Percentiles rank a stretch among this genome's conserved stretches.
These are phyloP conservation scores for Chelonus formosanus DNA, from an alignment of 2,888 invertebrate genomes.

Conservation along the genomic window DNA sequence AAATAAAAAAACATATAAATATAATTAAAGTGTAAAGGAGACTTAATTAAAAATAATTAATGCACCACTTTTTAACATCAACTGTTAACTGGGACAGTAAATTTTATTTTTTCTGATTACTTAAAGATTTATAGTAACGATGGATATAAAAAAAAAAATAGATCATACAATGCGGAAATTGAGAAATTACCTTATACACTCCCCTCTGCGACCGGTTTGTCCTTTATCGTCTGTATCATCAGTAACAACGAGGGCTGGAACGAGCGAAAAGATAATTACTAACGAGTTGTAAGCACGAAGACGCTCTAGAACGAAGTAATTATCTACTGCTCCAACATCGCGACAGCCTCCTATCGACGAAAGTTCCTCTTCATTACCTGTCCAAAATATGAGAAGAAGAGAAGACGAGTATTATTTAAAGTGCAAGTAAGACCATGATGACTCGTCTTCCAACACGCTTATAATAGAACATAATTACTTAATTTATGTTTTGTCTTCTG, in stretches of 20 bases:
- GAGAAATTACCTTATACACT: neutral
- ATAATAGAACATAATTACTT: conserved; percentile 56
- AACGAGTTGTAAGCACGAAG: conserved; percentile 4
- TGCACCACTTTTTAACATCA: no score
- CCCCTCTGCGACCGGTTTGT: neutral
- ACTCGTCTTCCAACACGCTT: conserved; percentile 42
- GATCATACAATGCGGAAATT: conserved; percentile 11
- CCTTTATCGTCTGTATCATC: conserved; percentile 11
- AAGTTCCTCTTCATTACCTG: conserved; percentile 23
- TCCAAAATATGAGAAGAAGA: neutral
- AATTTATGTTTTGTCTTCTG: conserved; percentile 51
- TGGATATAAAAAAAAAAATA: neutral
- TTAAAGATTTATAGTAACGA: no score
- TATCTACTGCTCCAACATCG: conserved; percentile 20
- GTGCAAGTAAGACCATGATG: neutral
- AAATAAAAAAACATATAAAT: no score
- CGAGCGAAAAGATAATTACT: conserved; percentile 31
- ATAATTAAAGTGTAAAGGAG: no score
- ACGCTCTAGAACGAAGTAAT: conserved; percentile 10
- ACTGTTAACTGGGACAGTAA: no score
- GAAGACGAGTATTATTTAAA: conserved; percentile 5
- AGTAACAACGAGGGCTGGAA: conserved; percentile 12
- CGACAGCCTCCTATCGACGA: conserved; percentile 17
- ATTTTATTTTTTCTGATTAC: no score
- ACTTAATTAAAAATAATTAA: no score